phyloP scores from a whole-genome alignment of 2,888 invertebrate species.

The Thysanoteuthis rhombus region DNA sequence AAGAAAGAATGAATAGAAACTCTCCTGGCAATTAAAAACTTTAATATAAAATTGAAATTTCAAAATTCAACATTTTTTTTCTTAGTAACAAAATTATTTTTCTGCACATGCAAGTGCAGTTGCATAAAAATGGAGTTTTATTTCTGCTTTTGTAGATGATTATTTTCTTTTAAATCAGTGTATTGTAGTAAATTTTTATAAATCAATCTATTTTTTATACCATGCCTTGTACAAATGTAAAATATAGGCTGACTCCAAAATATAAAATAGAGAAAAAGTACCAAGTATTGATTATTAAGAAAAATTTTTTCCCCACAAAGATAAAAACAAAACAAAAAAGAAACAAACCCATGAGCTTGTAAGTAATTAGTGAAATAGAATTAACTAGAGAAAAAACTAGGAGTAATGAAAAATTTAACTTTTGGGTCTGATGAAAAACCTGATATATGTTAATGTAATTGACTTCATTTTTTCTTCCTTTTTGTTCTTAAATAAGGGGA shows the following conservation, averaged over 20 bases:
- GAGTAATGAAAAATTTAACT: background rate
- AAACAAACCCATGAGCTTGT: too few relatives aligned
- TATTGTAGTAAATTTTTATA: background rate
- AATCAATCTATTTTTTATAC: background rate
- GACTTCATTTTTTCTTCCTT: too few relatives aligned
- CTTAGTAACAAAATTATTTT: background rate
- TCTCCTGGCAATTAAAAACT: background rate
- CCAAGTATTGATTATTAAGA: background rate
- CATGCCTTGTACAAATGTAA: background rate
- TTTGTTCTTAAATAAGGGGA: background rate
- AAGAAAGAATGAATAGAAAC: background rate
- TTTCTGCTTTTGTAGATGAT: background rate
- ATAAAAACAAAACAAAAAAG: too few relatives aligned
- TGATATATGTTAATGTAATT: too few relatives aligned
- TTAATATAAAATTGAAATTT: background rate
- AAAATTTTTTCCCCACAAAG: too few relatives aligned
- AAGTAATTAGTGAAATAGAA: background rate
- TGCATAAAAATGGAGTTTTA: background rate
- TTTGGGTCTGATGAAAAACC: background rate
- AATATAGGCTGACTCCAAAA: background rate
- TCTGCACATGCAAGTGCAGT: background rate
- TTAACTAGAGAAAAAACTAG: background rate
- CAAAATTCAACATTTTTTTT: background rate
- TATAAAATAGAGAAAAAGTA: background rate
- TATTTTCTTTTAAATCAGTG: too few relatives aligned